phyloP scores from a whole-genome alignment of 2,888 invertebrate species.

The Dusona sp. region DNA sequence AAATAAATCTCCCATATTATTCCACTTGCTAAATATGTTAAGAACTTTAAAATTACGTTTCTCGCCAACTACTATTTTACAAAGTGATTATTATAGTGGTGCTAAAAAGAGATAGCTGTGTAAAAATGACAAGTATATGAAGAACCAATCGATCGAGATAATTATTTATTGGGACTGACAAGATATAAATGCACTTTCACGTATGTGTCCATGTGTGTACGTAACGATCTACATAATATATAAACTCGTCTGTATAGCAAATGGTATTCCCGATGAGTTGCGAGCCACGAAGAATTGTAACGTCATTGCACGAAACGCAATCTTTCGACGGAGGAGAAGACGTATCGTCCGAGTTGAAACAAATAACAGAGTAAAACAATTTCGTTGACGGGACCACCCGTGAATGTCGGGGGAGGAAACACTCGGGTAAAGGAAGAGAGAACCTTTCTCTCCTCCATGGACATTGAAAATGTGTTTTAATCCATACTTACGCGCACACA shows the following conservation, averaged over 20 bases:
- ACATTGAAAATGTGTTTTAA: constrained; percentile 33
- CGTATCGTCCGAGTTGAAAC: constrained; percentile 59
- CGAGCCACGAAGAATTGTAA: constrained; percentile 53
- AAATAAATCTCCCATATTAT: not conserved
- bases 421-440: constrained; percentile 13
- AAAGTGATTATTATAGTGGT: not conserved
- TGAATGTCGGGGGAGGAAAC: constrained; percentile 53
- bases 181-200: constrained; percentile 29
- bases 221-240: constrained; percentile 3
- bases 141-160: constrained; percentile 41
- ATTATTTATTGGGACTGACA: constrained; percentile 20
- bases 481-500: no score
- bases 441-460: constrained; percentile 30
- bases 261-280: constrained; percentile 25
- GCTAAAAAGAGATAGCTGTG: constrained; percentile 1
- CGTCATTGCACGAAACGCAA: constrained; percentile 57
- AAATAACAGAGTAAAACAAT: constrained; percentile 67
- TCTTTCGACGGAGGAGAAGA: constrained; percentile 38
- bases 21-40: not conserved
- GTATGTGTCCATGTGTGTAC: not conserved
- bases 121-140: not conserved
- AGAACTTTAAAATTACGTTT: not conserved
- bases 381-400: constrained; percentile 66
- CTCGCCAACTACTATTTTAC: not conserved
- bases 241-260: not conserved